phyloP scores from a whole-genome alignment of 2,113 vertebrate species.

The Isurus oxyrinchus region DNA sequence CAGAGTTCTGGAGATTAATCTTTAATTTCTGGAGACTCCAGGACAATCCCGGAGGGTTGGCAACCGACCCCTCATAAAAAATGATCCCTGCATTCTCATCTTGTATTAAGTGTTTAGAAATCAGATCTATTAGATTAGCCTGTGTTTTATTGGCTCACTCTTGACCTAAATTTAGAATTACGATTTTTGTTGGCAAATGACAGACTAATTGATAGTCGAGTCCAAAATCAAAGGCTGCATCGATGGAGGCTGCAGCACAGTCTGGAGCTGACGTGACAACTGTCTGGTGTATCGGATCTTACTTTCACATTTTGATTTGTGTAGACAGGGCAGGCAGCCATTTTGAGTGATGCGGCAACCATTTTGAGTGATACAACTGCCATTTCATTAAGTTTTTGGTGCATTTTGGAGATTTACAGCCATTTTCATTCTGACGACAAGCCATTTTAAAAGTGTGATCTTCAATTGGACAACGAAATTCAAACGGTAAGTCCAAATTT shows the following conservation, averaged over 20 bases:
- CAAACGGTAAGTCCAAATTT: constrained; percentile 32
- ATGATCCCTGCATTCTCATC: not conserved
- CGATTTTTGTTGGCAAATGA: not conserved
- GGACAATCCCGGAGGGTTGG: not conserved
- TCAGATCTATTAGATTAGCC: not conserved
- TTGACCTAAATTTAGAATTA: not conserved
- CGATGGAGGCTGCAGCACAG: not conserved
- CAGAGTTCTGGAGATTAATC: not conserved
- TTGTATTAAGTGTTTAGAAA: not conserved
- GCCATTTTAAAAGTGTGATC: constrained; percentile 33
- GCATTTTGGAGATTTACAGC: constrained; percentile 33
- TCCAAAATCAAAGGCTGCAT: constrained; percentile 16
- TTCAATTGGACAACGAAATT: constrained; percentile 32
- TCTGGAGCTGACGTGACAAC: not conserved
- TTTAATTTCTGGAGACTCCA: not conserved
- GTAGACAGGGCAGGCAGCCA: constrained; percentile 24
- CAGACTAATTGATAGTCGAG: not conserved
- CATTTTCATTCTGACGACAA: constrained; percentile 34
- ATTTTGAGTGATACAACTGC: constrained; percentile 24
- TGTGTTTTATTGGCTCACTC: not conserved
- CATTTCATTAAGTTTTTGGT: constrained; percentile 30
- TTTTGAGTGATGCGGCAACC: constrained; percentile 3
- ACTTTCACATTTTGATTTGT: constrained; percentile 20
- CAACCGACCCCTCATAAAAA: not conserved
- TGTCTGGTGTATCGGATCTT: not conserved